Evolutionary conservation across 2,113 vertebrate species (phyloP).

Genomic region (Callipepla californica): DNA sequence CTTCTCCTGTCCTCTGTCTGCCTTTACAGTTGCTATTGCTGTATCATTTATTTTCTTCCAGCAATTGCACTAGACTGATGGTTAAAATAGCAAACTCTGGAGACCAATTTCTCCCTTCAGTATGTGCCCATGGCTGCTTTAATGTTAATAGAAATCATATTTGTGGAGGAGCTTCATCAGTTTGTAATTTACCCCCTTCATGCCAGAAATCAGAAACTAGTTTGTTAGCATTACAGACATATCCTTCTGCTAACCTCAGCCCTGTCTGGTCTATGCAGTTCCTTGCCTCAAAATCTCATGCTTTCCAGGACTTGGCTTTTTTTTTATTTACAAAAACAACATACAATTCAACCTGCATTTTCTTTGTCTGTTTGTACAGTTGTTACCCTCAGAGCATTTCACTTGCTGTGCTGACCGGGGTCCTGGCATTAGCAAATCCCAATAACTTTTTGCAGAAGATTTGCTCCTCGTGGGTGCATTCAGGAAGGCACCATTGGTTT

Average conservation of each 20-base stretch:
- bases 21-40: constrained; percentile 47
- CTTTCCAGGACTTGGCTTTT: background rate
- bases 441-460: background rate
- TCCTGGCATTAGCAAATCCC: background rate
- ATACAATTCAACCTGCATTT: background rate
- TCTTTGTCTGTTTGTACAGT: background rate
- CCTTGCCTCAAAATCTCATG: background rate
- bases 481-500: background rate
- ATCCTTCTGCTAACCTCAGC: background rate
- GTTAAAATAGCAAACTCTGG: constrained; percentile 38
- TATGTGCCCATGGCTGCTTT: constrained; percentile 10
- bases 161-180: constrained; percentile 36
- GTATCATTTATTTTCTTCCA: background rate
- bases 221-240: background rate
- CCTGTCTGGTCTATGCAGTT: background rate
- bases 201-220: constrained; percentile 2
- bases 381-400: background rate
- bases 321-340: background rate
- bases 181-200: constrained; percentile 21
- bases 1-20: constrained; percentile 28
- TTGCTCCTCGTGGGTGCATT: background rate
- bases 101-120: background rate
- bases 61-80: background rate
- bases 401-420: background rate
- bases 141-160: constrained; percentile 42